Evolutionary conservation across 2,888 invertebrate genomes (phyloP).

Genomic region (Synergus gifuensis): DNA sequence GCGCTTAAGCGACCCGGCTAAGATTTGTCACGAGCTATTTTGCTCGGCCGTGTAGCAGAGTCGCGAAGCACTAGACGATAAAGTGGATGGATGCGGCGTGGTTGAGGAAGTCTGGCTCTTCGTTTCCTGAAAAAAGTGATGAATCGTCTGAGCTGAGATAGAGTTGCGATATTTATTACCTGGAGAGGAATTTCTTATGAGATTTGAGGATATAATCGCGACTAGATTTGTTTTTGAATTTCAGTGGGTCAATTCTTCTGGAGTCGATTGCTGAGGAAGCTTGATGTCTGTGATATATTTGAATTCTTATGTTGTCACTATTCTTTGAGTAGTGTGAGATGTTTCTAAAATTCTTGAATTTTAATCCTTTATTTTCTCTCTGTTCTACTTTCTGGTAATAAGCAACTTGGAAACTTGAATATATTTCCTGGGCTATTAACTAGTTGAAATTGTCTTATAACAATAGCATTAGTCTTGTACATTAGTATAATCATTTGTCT

Average conservation of each 20-base stretch:
- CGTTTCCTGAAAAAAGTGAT: not conserved
- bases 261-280: too few relatives aligned
- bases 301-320: too few relatives aligned
- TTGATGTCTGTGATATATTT: too few relatives aligned
- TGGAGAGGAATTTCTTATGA: not conserved
- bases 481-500: conserved; percentile 66
- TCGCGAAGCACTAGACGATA: conserved; percentile 50
- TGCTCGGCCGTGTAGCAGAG: conserved; percentile 51
- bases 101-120: conserved; percentile 44
- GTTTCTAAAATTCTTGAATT: too few relatives aligned
- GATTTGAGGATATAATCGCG: not conserved
- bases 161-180: not conserved
- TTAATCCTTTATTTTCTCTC: too few relatives aligned
- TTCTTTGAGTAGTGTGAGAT: too few relatives aligned
- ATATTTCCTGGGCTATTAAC: not conserved
- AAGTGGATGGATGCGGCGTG: conserved; percentile 49
- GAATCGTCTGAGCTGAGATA: not conserved
- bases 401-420: too few relatives aligned
- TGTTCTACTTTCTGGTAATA: too few relatives aligned
- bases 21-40: conserved; percentile 69
- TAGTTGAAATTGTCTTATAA: conserved; percentile 1
- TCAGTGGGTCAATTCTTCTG: not conserved
- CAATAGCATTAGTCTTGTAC: conserved; percentile 36
- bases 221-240: not conserved
- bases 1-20: conserved; percentile 65